phyloP scores from a whole-genome alignment of 2,113 vertebrate genomes.

The Phalacrocorax aristotelis region DNA sequence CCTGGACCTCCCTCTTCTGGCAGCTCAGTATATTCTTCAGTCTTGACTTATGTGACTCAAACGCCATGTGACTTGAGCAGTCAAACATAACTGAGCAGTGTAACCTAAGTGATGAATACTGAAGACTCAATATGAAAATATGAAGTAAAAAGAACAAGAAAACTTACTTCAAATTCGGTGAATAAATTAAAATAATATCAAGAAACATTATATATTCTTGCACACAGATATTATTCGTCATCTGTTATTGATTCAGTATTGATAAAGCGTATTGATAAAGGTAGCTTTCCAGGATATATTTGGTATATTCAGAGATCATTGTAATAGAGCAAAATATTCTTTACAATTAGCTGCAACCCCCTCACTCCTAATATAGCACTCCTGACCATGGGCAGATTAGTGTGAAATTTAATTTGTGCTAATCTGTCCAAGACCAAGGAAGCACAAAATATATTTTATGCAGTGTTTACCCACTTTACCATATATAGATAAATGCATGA shows the following conservation, averaged over 20 bases:
- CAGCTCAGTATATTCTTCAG: constrained; percentile 39
- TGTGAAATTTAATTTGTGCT: constrained; percentile 76
- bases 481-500: constrained; percentile 68
- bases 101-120: neutral
- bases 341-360: constrained; percentile 65
- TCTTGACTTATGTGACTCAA: neutral
- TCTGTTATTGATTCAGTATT: neutral
- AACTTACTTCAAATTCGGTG: neutral
- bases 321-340: constrained; percentile 38
- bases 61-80: neutral
- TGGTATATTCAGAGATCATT: constrained; percentile 1
- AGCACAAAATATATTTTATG: constrained; percentile 72
- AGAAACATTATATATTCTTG: neutral
- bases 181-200: neutral
- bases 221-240: neutral
- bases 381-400: constrained; percentile 72
- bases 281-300: neutral
- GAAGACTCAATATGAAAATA: neutral
- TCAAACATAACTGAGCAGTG: neutral
- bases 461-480: constrained; percentile 64
- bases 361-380: constrained; percentile 53
- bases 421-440: constrained; percentile 69
- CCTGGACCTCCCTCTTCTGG: constrained; percentile 68
- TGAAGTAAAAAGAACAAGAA: neutral
- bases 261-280: neutral